phyloP scores from a whole-genome alignment of 2,113 vertebrate genomes.

The Leucopsar rothschildi region DNA sequence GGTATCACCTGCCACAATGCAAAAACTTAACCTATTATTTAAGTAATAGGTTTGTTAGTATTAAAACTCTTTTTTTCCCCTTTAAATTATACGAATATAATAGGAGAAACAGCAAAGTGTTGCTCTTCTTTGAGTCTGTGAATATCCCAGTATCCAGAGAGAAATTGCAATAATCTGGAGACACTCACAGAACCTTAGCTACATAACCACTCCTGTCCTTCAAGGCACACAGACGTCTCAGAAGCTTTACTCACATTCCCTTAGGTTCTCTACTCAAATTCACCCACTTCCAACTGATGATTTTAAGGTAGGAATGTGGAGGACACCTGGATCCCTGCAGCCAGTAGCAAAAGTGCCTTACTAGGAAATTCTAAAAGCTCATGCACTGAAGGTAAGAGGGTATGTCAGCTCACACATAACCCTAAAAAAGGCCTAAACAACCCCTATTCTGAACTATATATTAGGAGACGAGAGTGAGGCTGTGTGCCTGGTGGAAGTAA shows the following conservation, averaged over 20 bases:
- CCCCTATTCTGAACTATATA: not conserved
- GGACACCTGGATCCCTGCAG: not conserved
- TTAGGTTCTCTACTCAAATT: not conserved
- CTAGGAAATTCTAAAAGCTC: not conserved
- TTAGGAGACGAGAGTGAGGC: not conserved
- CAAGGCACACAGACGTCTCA: not conserved
- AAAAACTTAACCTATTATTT: not conserved
- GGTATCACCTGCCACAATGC: not conserved
- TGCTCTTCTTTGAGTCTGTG: not conserved
- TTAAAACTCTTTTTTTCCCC: not conserved
- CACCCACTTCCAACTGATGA: rapidly evolving
- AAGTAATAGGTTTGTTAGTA: not conserved
- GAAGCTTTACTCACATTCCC: not conserved
- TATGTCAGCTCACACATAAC: not conserved
- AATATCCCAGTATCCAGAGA: not conserved
- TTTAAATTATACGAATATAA: not conserved
- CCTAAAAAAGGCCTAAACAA: not conserved
- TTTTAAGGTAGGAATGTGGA: not conserved
- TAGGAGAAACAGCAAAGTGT: not conserved
- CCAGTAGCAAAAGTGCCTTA: not conserved
- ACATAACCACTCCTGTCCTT: not conserved
- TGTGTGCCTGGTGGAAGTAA: not conserved
- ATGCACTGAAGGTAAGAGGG: not conserved
- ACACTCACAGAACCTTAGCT: not conserved
- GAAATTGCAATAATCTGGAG: not conserved